These are phyloP conservation scores for Cotesia vestalis DNA, from an alignment of 1,140 invertebrate genomes.

Conservation along the genomic window DNA sequence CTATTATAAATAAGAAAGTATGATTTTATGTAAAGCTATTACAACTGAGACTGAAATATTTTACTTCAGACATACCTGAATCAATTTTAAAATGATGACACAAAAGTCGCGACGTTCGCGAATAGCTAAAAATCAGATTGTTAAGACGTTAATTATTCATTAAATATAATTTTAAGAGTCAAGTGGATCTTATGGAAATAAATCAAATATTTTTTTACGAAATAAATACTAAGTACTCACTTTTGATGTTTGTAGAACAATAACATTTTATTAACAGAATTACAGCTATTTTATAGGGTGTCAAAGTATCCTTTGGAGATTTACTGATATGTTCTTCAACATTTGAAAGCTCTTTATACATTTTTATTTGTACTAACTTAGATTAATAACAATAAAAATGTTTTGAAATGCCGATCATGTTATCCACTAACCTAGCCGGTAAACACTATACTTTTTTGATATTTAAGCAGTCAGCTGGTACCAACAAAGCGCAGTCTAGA, in stretches of 20 bases:
- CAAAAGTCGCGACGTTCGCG: conserved; percentile 69
- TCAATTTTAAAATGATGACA: conserved; percentile 70
- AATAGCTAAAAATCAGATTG: conserved; percentile 45
- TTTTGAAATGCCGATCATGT: no score
- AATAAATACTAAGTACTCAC: conserved; percentile 47
- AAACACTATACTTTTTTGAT: no score
- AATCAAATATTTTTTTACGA: no score
- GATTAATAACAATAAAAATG: no score
- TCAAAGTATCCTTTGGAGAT: conserved; percentile 63
- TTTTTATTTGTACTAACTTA: conserved; percentile 34
- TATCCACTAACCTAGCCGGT: no score
- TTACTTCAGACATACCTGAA: conserved; percentile 64
- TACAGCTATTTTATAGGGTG: conserved; percentile 68
- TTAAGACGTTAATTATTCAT: no score
- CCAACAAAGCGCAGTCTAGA: no score
- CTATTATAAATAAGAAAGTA: conserved; percentile 27
- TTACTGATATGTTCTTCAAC: conserved; percentile 56
- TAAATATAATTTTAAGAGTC: no score
- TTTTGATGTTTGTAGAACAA: conserved; percentile 63
- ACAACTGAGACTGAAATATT: conserved; percentile 27
- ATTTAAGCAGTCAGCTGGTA: no score
- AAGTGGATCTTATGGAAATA: no score
- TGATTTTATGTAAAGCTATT: background rate
- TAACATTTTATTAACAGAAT: conserved; percentile 68
- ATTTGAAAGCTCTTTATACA: conserved; percentile 60